Conservation (phyloP, 2,113 vertebrate species). For the Eulemur macaco region DNA sequence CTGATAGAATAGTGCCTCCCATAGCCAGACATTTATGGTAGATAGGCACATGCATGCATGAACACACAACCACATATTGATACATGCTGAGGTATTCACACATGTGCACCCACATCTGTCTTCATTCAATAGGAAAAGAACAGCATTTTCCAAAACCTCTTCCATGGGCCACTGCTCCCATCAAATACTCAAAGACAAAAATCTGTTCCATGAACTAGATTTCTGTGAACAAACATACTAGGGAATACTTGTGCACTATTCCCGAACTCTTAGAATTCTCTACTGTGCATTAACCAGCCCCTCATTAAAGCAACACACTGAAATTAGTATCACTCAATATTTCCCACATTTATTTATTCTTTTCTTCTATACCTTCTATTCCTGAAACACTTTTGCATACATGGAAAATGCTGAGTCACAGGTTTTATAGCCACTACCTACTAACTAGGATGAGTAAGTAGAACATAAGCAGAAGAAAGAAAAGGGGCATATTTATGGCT, state of each 20-base stretch:
- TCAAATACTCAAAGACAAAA: background rate
- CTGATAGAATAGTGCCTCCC: background rate
- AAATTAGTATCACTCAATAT: background rate
- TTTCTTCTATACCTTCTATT: background rate
- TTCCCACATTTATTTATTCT: background rate
- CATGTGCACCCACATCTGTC: background rate
- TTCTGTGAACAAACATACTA: background rate
- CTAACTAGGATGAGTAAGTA: background rate
- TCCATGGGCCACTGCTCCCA: background rate
- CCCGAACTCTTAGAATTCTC: background rate
- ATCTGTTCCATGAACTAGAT: background rate
- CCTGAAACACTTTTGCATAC: background rate
- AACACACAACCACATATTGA: background rate
- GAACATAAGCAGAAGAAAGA: background rate
- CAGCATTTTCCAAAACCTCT: background rate
- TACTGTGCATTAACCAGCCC: background rate
- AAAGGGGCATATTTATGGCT: background rate
- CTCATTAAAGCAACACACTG: background rate
- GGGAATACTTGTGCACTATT: fast-evolving
- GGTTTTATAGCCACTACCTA: background rate
- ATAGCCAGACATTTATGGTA: background rate
- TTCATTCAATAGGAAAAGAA: background rate
- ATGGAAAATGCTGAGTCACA: background rate
- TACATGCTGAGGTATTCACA: background rate
- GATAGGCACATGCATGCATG: fast-evolving